Base-by-base conservation (phyloP, 2,888 invertebrate species). In the Yponomeuta malinellus region DNA sequence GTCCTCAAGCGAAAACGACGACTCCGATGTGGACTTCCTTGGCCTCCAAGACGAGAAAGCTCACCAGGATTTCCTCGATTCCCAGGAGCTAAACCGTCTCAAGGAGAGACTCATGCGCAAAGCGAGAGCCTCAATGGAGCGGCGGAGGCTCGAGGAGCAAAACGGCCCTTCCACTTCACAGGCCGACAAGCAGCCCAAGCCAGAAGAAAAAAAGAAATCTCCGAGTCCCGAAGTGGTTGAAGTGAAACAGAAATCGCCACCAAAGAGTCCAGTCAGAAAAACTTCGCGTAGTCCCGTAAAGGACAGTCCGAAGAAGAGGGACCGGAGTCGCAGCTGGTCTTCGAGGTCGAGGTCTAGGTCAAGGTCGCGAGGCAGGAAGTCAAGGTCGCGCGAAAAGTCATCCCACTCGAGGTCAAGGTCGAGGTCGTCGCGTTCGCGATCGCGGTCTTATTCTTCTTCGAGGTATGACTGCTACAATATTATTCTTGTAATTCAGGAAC, bases 91-190 rank as follows among this genome's bases (percentile, higher is more conserved):
- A 74, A 93, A 93, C 77, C 94, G 95, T 79, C 84, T 96, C 74
- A 95, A 95, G 78, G 94, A 76, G 94, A 94, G 74, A 84, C 94
- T 81, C 93, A 95, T 71, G 93, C 95, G 73, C 73, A 95, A 96
- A 84, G 96, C 96, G 2, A 95, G 95, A 78, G 95, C 95, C 2
- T 81, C 86, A 0, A 79, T 86, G 63, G 86, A 87, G 74, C 77
- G 80, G n/a, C 79, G 76, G 71, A 75, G 81, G 63, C 74, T 71
- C 29, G 85, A 83, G 63, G 85, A 83, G 64, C 76, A 76, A 9
- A 82, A 79, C 70, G 82, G 79, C 5, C 85, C 86, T 5, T 85
- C 86, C 4, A 83, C 85, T 10, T 83, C 86, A 2, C 80, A 79
- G 12, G 72, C 72, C 23, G 72, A 59, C 23, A 63, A 74, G 67